Evolutionary conservation across 2,113 vertebrate species (phyloP), one percentile per base, ranked within the genome.

Genomic region (Mormyrus iriodes): DNA sequence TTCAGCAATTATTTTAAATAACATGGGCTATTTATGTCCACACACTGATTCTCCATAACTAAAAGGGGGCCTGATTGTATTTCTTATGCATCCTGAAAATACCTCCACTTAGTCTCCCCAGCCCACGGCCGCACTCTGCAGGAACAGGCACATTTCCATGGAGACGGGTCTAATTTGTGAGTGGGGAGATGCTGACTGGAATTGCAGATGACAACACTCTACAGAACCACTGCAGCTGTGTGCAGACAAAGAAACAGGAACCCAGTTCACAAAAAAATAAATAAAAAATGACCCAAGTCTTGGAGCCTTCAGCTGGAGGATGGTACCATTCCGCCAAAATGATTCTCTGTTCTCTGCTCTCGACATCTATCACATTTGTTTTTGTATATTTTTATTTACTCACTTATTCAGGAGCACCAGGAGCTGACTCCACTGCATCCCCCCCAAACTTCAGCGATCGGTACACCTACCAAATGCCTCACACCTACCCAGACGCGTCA

Each of bases 191-290:
- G 76, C 69, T 84, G 89, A 88, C 49, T 83, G 9, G 86, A 90
- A 90, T 88, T 88, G 86, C 86, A 88, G 89, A 90, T 90, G 89
- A 90, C 89, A 90, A 82, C 35, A 35, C 58, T 82, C 73, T 2
- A 39, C 42, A 44, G 61, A 27, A 58, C 21, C 1, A 21, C 42
- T 0, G 15, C 58, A 87, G 61, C 58, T 76, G 89, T 58, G 61
- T 17, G 9, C 52, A 87, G 83, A 76, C 55, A 87, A 87, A 49
- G 46, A 12, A 21, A 31, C n/a, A 61, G n/a, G 35, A 42, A 69
- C 31, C 61, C 31, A 24, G 88, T 19, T 24, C 4, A 87, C 49
- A 24, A 51, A 86, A 69, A 46, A 24, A 89, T 31, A 84, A n/a
- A n/a, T n/a, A n/a, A n/a, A n/a, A 88, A 46, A 46, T 27, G 35